Evolutionary conservation across 2,888 invertebrate genomes (phyloP).

Genomic region (Nomada hirtipes): DNA sequence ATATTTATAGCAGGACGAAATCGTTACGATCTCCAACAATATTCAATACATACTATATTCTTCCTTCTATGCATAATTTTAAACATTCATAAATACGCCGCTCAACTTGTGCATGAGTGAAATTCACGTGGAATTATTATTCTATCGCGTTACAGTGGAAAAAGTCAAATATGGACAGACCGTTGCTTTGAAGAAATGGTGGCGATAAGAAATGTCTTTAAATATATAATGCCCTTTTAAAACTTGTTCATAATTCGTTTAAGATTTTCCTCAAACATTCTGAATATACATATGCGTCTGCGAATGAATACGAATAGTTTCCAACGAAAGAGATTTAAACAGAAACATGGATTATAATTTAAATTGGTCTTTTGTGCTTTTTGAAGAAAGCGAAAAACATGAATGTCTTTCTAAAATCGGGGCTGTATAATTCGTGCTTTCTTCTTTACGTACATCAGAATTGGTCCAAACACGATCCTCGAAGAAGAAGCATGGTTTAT

Average conservation of each 20-base stretch:
- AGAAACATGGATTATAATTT: not conserved
- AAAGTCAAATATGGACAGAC: no score
- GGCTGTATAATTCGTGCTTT: no score
- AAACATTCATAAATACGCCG: no score
- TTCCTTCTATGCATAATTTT: no score
- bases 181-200: no score
- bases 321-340: not conserved
- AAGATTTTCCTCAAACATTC: not conserved
- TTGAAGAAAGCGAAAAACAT: not conserved
- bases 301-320: not conserved
- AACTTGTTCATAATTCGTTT: not conserved
- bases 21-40: no score
- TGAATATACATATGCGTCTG: not conserved
- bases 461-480: conserved; percentile 89
- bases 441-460: conserved; percentile 85
- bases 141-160: no score
- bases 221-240: not conserved
- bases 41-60: no score
- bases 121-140: no score
- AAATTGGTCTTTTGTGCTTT: not conserved
- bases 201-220: no score
- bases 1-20: not conserved
- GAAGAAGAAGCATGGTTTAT: conserved; percentile 89
- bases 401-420: no score
- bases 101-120: no score